Evolutionary conservation across 2,113 vertebrate genomes (phyloP).

Genomic region (Gnathonemus longibarbis): DNA sequence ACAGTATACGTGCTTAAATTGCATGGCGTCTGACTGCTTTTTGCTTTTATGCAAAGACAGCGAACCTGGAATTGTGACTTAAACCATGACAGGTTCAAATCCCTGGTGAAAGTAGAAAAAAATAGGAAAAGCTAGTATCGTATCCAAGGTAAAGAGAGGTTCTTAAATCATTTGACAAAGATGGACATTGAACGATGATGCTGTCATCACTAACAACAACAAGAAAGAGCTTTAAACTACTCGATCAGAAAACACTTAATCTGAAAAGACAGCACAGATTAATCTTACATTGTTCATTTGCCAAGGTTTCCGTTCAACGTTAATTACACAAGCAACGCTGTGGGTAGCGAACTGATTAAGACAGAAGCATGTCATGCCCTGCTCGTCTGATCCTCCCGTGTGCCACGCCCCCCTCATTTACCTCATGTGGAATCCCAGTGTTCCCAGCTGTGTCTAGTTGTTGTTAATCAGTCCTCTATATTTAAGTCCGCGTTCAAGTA

Average conservation of each 20-base stretch:
- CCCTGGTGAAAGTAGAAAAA: background rate
- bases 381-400: background rate
- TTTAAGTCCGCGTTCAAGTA: too few relatives aligned
- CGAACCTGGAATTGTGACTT: background rate
- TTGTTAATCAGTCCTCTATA: too few relatives aligned
- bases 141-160: background rate
- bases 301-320: background rate
- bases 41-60: background rate
- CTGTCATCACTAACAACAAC: background rate
- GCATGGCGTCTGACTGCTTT: background rate
- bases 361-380: background rate
- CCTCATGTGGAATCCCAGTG: too few relatives aligned
- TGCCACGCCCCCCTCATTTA: too few relatives aligned
- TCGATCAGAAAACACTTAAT: background rate
- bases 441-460: too few relatives aligned
- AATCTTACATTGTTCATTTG: constrained; percentile 12
- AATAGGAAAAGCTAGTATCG: background rate
- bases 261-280: background rate
- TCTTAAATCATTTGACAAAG: background rate
- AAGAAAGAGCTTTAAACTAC: background rate
- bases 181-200: background rate
- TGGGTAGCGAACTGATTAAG: background rate
- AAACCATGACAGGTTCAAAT: background rate
- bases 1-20: background rate
- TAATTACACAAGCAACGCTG: background rate